phyloP scores from a whole-genome alignment of 1,140 invertebrate species.

The Trinorchestia longiramus region DNA sequence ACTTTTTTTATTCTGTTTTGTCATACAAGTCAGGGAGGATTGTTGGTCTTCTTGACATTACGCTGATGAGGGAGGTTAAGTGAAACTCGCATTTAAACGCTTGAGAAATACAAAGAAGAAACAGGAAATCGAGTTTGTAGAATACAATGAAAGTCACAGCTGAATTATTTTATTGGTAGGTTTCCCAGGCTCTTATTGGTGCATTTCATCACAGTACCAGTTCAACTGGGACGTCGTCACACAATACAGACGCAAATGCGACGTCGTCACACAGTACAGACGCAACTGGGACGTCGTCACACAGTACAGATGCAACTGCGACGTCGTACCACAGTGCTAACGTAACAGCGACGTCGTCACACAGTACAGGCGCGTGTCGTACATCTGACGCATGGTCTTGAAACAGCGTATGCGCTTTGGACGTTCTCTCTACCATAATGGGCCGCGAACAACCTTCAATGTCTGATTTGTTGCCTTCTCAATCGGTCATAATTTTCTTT shows the following conservation, averaged over 20 bases:
- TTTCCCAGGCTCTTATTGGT: not conserved
- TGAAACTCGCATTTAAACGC: not conserved
- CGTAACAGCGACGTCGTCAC: no score
- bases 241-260: not conserved
- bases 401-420: not conserved
- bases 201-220: not conserved
- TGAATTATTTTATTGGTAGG: not conserved
- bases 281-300: not conserved
- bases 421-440: not conserved
- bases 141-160: no score
- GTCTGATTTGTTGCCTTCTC: not conserved
- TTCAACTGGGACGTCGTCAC: not conserved
- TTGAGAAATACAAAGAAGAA: not conserved
- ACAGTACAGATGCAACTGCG: not conserved
- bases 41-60: no score
- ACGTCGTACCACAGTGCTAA: not conserved
- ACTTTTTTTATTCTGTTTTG: not conserved
- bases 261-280: not conserved
- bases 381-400: not conserved
- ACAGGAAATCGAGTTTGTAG: not conserved
- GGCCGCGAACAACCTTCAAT: not conserved
- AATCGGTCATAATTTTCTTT: not conserved
- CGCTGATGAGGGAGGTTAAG: not conserved
- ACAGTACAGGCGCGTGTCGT: no score
- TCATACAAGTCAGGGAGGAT: not conserved